Evolutionary conservation across 23 tunicate species (phyloP).

Genomic region (Trididemnum clinides): DNA sequence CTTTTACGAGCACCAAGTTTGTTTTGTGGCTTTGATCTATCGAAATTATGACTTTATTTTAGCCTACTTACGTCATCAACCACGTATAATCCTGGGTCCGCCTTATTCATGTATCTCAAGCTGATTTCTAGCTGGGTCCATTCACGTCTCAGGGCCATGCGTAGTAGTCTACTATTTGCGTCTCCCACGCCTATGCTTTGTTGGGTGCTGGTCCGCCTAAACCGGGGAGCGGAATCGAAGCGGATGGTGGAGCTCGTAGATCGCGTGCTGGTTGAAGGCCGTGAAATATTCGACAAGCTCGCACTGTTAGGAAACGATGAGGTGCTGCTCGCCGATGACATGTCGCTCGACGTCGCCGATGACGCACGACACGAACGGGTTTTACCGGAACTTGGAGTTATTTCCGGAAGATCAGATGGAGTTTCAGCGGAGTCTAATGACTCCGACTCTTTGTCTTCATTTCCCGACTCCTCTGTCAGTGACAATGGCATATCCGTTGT

Average conservation of each 20-base stretch:
- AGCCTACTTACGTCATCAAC: constrained; percentile 88
- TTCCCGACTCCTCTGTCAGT: neutral
- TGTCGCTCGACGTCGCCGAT: constrained; percentile 11
- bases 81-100: constrained; percentile 54
- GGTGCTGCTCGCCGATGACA: constrained; percentile 13
- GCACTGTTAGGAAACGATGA: constrained; percentile 1
- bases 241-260: neutral
- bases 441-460: neutral
- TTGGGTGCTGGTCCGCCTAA: neutral
- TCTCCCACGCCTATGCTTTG: constrained; percentile 26
- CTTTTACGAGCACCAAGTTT: no score
- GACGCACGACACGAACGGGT: neutral
- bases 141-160: constrained; percentile 65
- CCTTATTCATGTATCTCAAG: constrained; percentile 54
- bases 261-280: constrained; percentile 17
- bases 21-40: no score
- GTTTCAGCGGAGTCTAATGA: neutral
- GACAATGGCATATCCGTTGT: neutral
- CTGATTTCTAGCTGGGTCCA: constrained; percentile 75
- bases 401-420: neutral
- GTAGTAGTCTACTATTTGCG: constrained; percentile 24
- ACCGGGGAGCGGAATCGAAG: neutral
- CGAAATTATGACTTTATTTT: no score
- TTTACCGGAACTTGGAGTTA: neutral
- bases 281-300: constrained; percentile 22